phyloP scores from a whole-genome alignment of 1,140 invertebrate genomes.

The Adoxophyes honmai region DNA sequence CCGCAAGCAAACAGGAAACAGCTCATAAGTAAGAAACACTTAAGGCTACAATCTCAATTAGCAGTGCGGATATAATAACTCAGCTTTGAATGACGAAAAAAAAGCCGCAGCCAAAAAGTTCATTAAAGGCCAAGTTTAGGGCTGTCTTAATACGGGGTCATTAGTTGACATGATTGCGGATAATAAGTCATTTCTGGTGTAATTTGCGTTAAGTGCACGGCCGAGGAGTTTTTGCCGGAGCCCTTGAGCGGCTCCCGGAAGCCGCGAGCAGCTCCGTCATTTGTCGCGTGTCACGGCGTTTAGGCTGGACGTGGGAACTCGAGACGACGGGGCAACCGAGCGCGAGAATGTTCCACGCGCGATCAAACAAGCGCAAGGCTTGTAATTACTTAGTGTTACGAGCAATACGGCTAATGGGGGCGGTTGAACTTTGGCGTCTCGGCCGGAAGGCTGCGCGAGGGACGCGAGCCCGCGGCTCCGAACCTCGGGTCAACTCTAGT shows the following conservation, averaged over 20 bases:
- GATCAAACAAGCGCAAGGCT: not conserved
- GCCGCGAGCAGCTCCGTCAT: not conserved
- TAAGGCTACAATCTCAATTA: too few relatives aligned
- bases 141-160: not conserved
- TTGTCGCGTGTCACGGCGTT: not conserved
- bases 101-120: too few relatives aligned
- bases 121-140: slow-evolving; percentile 1
- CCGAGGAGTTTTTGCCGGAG: not conserved
- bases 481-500: too few relatives aligned
- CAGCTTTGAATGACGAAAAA: too few relatives aligned
- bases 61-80: too few relatives aligned
- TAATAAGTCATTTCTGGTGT: not conserved
- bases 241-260: slow-evolving; percentile 19
- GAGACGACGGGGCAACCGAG: slow-evolving; percentile 1
- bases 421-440: not conserved
- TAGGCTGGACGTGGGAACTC: not conserved
- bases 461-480: too few relatives aligned
- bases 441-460: not conserved
- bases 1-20: too few relatives aligned
- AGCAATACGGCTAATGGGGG: not conserved
- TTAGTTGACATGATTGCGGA: not conserved
- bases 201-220: not conserved
- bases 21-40: too few relatives aligned
- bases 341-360: not conserved
- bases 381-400: slow-evolving; percentile 2